A percentile compares a stretch with the other conserved stretches of the same genome.
phyloP scores from a whole-genome alignment of 2,888 invertebrate species.

The Nasonia oneida region DNA sequence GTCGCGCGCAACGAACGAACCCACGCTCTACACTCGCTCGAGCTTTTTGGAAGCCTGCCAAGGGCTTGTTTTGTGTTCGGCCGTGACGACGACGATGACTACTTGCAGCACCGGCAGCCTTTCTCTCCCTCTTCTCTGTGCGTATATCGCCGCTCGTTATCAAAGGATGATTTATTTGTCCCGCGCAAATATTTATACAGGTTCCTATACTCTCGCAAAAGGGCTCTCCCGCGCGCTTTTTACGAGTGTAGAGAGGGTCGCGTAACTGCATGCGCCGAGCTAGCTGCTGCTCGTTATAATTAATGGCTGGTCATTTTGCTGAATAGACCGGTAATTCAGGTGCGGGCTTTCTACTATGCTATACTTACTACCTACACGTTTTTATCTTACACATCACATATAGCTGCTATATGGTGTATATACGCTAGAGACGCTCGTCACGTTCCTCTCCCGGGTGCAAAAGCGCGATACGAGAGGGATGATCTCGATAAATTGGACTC shows the following conservation, averaged over 20 bases:
- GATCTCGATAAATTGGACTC: constrained; percentile 61
- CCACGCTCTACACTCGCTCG: background rate
- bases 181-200: constrained; percentile 69
- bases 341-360: constrained; percentile 40
- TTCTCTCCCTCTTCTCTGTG: constrained; percentile 14
- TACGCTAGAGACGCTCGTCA: constrained; percentile 28
- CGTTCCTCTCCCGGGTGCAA: constrained; percentile 59
- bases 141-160: constrained; percentile 57
- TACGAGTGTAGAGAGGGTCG: constrained; percentile 32
- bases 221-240: constrained; percentile 26
- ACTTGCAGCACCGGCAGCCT: background rate
- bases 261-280: constrained; percentile 17
- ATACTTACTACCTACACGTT: constrained; percentile 9
- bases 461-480: constrained; percentile 56
- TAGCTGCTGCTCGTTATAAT: constrained; percentile 70
- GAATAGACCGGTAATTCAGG: constrained; percentile 77
- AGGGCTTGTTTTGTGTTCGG: constrained; percentile 46
- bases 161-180: constrained; percentile 72
- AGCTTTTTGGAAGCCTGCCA: constrained; percentile 58
- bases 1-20: background rate
- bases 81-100: background rate
- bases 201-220: constrained; percentile 28
- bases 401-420: background rate
- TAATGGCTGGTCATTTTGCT: constrained; percentile 72
- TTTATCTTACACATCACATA: constrained; percentile 4